Percentiles rank a stretch among this genome's conserved stretches.
These are phyloP conservation scores for Agonum fuliginosum DNA, from an alignment of 2,888 invertebrate species.

Conservation along the genomic window DNA sequence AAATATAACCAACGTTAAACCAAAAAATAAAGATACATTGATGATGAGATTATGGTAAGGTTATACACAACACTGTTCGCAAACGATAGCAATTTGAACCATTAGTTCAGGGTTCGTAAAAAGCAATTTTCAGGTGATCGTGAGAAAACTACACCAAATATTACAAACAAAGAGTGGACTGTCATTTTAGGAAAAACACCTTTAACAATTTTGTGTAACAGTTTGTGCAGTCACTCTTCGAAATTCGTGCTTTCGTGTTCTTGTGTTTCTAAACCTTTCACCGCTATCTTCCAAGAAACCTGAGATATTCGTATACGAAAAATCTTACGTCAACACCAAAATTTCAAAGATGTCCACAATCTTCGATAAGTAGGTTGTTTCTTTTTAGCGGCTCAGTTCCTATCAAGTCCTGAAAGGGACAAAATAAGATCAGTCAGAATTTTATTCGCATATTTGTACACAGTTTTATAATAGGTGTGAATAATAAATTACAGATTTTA, in stretches of 20 bases:
- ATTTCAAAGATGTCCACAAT: neutral
- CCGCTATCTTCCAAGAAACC: constrained; percentile 44
- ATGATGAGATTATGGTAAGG: neutral
- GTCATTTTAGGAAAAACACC: neutral
- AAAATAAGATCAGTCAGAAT: neutral
- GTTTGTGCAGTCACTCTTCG: constrained; percentile 19
- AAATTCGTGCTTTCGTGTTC: constrained; percentile 1
- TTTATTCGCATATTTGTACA: neutral
- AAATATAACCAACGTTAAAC: neutral
- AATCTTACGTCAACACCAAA: constrained; percentile 20
- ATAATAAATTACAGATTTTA: neutral
- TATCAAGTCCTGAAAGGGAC: constrained; percentile 19
- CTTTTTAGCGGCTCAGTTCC: constrained; percentile 2
- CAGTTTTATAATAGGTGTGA: neutral
- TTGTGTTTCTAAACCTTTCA: constrained; percentile 2
- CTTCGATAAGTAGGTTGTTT: constrained; percentile 1
- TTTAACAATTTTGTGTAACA: constrained; percentile 1
- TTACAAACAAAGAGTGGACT: constrained; percentile 8
- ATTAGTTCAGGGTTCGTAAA: neutral
- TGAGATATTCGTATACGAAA: constrained; percentile 46
- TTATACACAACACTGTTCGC: constrained; percentile 10
- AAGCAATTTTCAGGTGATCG: neutral
- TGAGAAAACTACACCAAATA: constrained; percentile 7
- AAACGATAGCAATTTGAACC: constrained; percentile 10
- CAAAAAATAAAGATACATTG: neutral